Percentiles rank a stretch among this genome's conserved stretches.
Conservation (phyloP, 1,140 invertebrate genomes). For the Nasonia longicornis region DNA sequence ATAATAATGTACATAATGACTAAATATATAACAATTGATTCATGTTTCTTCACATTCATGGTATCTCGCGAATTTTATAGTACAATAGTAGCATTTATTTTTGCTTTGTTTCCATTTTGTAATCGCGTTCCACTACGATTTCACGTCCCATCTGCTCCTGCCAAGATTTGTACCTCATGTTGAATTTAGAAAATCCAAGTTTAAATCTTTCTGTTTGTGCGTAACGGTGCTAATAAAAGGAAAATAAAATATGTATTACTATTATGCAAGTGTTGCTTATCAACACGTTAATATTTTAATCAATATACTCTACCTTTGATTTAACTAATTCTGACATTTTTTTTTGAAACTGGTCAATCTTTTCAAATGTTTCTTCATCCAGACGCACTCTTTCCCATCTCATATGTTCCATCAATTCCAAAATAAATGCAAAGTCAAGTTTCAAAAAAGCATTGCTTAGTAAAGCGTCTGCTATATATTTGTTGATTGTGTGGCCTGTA, state of each 20-base stretch:
- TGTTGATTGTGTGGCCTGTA: slow-evolving; percentile 76
- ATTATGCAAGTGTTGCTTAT: background rate
- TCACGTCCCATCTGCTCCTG: slow-evolving; percentile 46
- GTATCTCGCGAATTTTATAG: background rate
- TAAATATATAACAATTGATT: slow-evolving; percentile 11
- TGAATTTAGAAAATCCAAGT: slow-evolving; percentile 50
- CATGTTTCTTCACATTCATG: background rate
- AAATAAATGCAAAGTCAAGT: slow-evolving; percentile 75
- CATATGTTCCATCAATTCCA: slow-evolving; percentile 77
- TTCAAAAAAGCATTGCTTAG: slow-evolving; percentile 72
- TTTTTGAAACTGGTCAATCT: slow-evolving; percentile 70
- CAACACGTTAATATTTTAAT: slow-evolving; percentile 1
- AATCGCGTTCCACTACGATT: slow-evolving; percentile 6
- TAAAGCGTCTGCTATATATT: slow-evolving; percentile 79
- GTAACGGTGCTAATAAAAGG: slow-evolving; percentile 30
- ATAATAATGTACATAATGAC: slow-evolving; percentile 40
- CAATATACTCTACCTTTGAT: slow-evolving; percentile 63
- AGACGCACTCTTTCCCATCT: slow-evolving; percentile 73
- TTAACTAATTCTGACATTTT: slow-evolving; percentile 64
- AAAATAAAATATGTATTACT: slow-evolving; percentile 18
- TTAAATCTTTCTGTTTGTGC: slow-evolving; percentile 41
- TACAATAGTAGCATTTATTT: slow-evolving; percentile 20
- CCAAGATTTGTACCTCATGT: slow-evolving; percentile 48
- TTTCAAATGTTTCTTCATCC: slow-evolving; percentile 69
- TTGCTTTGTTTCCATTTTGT: background rate